Evolutionary conservation across 37 sponge, comb jelly and placozoan genomes (phyloP).

Genomic region (Crambe crambe): DNA sequence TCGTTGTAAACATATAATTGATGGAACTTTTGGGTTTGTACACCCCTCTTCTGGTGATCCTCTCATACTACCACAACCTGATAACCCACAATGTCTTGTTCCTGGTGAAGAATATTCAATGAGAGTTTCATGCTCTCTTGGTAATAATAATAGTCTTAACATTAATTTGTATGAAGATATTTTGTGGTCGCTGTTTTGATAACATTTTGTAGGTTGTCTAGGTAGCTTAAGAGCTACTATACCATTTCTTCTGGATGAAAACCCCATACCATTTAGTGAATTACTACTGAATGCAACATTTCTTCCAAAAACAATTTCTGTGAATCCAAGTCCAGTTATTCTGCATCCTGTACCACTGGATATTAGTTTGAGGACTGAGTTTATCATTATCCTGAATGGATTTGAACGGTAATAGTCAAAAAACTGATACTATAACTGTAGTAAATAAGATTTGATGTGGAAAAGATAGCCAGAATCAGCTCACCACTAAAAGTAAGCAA

Average conservation of each 20-base stretch:
- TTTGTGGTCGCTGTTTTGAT: background rate
- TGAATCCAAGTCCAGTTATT: conserved; percentile 31
- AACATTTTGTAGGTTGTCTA: conserved; percentile 24
- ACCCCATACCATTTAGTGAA: conserved; percentile 45
- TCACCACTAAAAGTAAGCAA: no score
- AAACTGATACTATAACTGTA: background rate
- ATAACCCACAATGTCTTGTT: background rate
- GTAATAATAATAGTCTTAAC: background rate
- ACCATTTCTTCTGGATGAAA: conserved; percentile 53
- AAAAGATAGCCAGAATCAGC: no score
- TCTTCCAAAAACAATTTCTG: conserved; percentile 24
- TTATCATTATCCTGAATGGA: conserved; percentile 39
- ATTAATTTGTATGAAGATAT: no score
- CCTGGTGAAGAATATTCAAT: conserved; percentile 17
- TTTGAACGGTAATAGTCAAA: background rate
- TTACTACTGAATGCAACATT: conserved; percentile 40
- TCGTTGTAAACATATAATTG: conserved; percentile 3
- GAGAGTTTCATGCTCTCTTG: background rate
- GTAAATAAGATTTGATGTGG: background rate
- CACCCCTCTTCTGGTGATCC: conserved; percentile 3
- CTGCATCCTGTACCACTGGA: conserved; percentile 72
- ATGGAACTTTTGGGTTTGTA: conserved; percentile 48
- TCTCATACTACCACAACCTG: background rate
- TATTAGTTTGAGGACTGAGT: conserved; percentile 50
- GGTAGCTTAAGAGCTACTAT: conserved; percentile 23